phyloP scores from a whole-genome alignment of 2,797 vertebrate species.

The Eidolon dupreanum region DNA sequence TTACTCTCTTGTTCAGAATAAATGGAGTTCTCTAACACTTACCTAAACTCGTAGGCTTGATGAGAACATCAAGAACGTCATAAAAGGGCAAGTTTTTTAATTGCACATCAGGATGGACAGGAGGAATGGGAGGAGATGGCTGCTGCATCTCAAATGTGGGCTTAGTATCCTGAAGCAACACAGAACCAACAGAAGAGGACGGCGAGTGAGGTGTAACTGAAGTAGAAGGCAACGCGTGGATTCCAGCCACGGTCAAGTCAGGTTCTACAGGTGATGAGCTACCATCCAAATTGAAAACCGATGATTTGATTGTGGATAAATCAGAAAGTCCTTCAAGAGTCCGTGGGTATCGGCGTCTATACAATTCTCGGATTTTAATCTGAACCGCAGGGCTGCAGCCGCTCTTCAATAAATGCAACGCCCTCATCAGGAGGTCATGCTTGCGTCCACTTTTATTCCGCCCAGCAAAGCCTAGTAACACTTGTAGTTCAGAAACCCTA shows the following conservation, averaged over 20 bases:
- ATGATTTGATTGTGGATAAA: constrained; percentile 85
- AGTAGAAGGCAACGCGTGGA: constrained; percentile 85
- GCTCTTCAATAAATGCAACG: constrained; percentile 90
- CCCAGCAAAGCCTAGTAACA: constrained; percentile 92
- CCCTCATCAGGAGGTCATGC: constrained; percentile 93
- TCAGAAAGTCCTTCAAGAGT: constrained; percentile 88
- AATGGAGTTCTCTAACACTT: constrained; percentile 76
- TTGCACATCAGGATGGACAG: constrained; percentile 98
- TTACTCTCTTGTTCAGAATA: not conserved
- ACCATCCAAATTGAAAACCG: constrained; percentile 85
- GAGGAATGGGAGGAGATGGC: constrained; percentile 91
- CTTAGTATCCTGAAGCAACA: constrained; percentile 88
- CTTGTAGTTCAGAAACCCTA: constrained; percentile 93
- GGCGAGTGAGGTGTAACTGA: constrained; percentile 85
- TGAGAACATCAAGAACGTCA: constrained; percentile 95
- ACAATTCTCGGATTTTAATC: constrained; percentile 91
- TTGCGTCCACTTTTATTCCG: constrained; percentile 93
- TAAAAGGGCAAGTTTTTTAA: constrained; percentile 97
- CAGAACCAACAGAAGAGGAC: constrained; percentile 85
- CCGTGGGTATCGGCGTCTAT: constrained; percentile 88
- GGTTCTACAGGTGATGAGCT: constrained; percentile 84
- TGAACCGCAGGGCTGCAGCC: constrained; percentile 92
- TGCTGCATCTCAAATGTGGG: constrained; percentile 96
- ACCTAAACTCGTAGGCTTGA: constrained; percentile 98
- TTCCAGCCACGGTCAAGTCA: constrained; percentile 85